Evolutionary conservation across 2,888 invertebrate species (phyloP), one percentile per base, ranked within the genome.

Genomic region (Cyrtodaria siliqua): DNA sequence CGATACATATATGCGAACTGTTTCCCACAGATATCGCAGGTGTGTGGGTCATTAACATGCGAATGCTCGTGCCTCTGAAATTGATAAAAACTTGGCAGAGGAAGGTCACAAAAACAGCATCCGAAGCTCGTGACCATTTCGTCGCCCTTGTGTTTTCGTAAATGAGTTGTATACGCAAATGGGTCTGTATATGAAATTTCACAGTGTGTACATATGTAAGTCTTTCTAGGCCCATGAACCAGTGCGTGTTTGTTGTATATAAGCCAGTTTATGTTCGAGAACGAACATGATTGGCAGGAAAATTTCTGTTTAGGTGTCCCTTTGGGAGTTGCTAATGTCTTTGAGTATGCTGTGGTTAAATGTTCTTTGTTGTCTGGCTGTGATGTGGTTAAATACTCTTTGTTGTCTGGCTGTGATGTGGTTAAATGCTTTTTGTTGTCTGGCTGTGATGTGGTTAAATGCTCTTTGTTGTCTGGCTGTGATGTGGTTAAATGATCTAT

Each of bases 61-160:
- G 86, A 79, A 57, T 88, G 86, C 61, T 90, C 89, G 50, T 90
- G 90, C 6, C 83, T 61, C 12, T 88, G 78, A 63, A 88, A 88
- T 66, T 82, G 86, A 27, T 89, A 85, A 59, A 85, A 89, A 3
- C 83, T 82, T 6, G 79, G 63, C 18, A 87, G 72, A 2, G 66
- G 55, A 6, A 69, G 55, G 12, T 84, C 79, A 61, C 90, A 90
- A 71, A 89, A 90, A 55, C 90, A 89, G 55, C 90, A 90, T 12
- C 64, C 60, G 52, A 82, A 90, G 1, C 67, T 57, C n/a, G 61
- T 69, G 52, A 86, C 88, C 18, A 77, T 40, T 0, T 70, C 61
- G 38, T 86, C 86, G 2, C 67, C 69, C 42, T 85, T 79, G 73
- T 90, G 90, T 8, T 70, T 74, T 47, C 87, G 84, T 40, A 89